These are phyloP conservation scores for Astreopora myriophthalma DNA, from an alignment of 64 coral and sea anemone species.

Conservation along the genomic window DNA sequence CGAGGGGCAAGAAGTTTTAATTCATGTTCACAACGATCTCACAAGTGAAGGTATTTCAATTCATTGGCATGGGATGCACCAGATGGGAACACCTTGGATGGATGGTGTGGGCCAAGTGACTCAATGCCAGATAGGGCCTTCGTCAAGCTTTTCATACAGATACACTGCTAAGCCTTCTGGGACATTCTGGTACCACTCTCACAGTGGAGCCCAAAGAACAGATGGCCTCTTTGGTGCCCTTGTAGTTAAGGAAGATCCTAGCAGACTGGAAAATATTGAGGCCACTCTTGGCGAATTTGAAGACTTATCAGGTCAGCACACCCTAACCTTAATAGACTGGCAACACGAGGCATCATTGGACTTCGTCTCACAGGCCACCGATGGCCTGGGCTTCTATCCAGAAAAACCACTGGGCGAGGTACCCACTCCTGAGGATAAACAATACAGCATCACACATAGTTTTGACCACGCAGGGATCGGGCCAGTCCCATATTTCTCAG, in stretches of 20 bases:
- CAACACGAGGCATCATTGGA: conserved; percentile 56
- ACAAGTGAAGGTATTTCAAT: conserved; percentile 67
- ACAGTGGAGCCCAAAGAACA: conserved; percentile 61
- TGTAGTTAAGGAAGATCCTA: conserved; percentile 28
- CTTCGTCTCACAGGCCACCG: conserved; percentile 4
- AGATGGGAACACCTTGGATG: conserved; percentile 69
- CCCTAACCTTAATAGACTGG: conserved; percentile 52
- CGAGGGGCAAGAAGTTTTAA: conserved; percentile 37
- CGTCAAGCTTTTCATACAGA: conserved; percentile 41
- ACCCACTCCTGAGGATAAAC: conserved; percentile 24
- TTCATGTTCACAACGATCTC: conserved; percentile 54
- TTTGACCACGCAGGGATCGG: conserved; percentile 24
- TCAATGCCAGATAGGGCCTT: conserved; percentile 66
- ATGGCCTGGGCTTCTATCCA: conserved; percentile 34
- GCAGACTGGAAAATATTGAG: not conserved
- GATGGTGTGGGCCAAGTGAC: conserved; percentile 71
- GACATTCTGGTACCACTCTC: conserved; percentile 69
- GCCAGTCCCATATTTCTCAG: conserved; percentile 75
- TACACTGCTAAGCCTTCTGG: conserved; percentile 47
- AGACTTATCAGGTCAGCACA: conserved; percentile 39
- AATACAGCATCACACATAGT: not conserved
- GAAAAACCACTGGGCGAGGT: conserved; percentile 36
- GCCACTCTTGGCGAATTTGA: not conserved
- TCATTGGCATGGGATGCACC: conserved; percentile 76
- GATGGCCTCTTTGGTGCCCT: conserved; percentile 62